Percentiles rank a stretch among this genome's conserved stretches.
These are phyloP conservation scores for Tetranychus urticae DNA, from an alignment of 1,140 invertebrate genomes.

Conservation along the genomic window DNA sequence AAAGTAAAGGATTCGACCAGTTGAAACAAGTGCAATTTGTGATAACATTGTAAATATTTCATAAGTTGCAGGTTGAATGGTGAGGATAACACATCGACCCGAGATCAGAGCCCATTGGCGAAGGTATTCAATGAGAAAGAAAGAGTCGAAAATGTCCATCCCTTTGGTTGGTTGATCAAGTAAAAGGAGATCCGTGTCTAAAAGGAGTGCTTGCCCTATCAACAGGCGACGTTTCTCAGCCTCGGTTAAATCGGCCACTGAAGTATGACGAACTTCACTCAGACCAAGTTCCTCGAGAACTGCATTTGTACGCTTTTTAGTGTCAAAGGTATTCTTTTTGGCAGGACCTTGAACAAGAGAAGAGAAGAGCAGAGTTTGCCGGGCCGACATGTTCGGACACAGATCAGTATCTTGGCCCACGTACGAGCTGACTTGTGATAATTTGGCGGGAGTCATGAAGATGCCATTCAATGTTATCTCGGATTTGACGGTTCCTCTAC, in stretches of 20 bases:
- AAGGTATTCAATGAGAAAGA: slow-evolving; percentile 77
- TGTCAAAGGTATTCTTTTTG: slow-evolving; percentile 26
- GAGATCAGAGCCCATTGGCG: slow-evolving; percentile 61
- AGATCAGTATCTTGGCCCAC: slow-evolving; percentile 33
- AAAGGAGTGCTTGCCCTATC: slow-evolving; percentile 58
- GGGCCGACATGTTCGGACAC: slow-evolving; percentile 45
- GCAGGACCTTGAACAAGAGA: slow-evolving; percentile 36
- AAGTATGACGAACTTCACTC: slow-evolving; percentile 51
- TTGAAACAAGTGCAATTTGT: slow-evolving; percentile 53
- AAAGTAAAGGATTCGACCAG: slow-evolving; percentile 67
- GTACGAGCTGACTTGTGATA: slow-evolving; percentile 36
- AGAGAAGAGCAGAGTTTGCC: slow-evolving; percentile 54
- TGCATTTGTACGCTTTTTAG: slow-evolving; percentile 40
- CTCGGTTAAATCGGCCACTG: slow-evolving; percentile 48
- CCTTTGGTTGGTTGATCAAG: slow-evolving; percentile 69
- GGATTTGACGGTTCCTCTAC: slow-evolving; percentile 32
- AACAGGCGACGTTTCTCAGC: slow-evolving; percentile 61
- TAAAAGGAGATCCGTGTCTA: slow-evolving; percentile 46
- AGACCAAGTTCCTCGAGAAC: slow-evolving; percentile 69
- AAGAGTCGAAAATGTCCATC: slow-evolving; percentile 88
- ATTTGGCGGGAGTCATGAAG: slow-evolving; percentile 36
- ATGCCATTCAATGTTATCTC: slow-evolving; percentile 68
- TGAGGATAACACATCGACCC: slow-evolving; percentile 63
- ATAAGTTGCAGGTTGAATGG: slow-evolving; percentile 73
- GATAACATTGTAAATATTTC: slow-evolving; percentile 88